Evolutionary conservation across 2,888 invertebrate species (phyloP).

Genomic region (Sabellastarte sp.): DNA sequence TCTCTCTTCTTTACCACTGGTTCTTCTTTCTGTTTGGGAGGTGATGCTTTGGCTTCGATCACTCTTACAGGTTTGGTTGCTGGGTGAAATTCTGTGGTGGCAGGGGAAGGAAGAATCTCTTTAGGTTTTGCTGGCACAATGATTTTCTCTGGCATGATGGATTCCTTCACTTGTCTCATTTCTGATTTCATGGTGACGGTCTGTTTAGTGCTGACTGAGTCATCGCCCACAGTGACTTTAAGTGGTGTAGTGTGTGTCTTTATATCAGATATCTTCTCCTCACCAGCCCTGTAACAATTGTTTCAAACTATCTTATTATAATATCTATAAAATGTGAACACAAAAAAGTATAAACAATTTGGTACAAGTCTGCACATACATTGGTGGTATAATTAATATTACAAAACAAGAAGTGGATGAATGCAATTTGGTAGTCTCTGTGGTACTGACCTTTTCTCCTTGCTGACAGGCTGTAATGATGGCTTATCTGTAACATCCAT

Average conservation of each 20-base stretch:
- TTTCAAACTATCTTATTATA: no score
- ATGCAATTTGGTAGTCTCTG: no score
- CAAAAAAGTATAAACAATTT: no score
- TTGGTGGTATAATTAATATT: no score
- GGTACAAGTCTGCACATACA: no score
- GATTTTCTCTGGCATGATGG: background rate
- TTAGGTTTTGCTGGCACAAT: background rate
- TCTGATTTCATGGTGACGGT: conserved; percentile 16
- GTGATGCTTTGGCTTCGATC: background rate
- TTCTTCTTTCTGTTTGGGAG: background rate
- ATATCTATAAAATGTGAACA: no score
- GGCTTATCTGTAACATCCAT: no score
- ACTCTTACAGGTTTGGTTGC: conserved; percentile 4
- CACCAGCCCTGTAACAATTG: conserved; percentile 7
- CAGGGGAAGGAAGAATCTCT: conserved; percentile 6
- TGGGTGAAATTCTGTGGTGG: conserved; percentile 8
- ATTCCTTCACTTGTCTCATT: conserved; percentile 13
- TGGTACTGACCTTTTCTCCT: no score
- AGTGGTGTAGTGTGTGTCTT: conserved; percentile 20
- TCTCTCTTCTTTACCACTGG: background rate
- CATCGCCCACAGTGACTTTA: conserved; percentile 11
- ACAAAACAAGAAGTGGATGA: no score
- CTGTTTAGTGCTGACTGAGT: conserved; percentile 66
- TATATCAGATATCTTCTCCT: conserved; percentile 31
- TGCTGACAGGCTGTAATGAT: no score